These are phyloP conservation scores for Hapalemur alaotrensis DNA, from an alignment of 2,797 vertebrate species.

Conservation along the genomic window DNA sequence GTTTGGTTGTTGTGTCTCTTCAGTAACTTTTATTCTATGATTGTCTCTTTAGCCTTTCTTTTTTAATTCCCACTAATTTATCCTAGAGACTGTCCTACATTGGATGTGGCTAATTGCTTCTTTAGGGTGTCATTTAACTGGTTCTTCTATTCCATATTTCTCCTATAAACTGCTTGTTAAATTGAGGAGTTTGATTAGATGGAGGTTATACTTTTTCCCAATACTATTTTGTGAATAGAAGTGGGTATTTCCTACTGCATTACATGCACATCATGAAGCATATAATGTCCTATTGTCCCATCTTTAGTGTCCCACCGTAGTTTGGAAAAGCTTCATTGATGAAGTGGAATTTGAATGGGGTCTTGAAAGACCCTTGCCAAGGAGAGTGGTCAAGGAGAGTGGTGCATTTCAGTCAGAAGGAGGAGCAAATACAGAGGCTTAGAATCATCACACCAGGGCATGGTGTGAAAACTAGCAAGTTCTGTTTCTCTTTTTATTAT, in stretches of 20 bases:
- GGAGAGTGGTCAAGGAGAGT: background rate
- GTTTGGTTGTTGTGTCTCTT: background rate
- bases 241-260: background rate
- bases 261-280: background rate
- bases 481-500: slow-evolving; percentile 25
- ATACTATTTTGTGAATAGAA: background rate
- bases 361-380: background rate
- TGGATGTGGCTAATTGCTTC: background rate
- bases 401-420: background rate
- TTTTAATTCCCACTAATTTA: background rate
- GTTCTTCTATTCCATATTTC: background rate
- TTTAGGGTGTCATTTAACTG: background rate
- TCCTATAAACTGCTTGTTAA: background rate
- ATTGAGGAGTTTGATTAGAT: background rate
- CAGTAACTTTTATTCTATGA: background rate
- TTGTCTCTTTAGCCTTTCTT: background rate
- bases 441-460: background rate
- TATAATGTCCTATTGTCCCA: background rate
- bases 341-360: background rate
- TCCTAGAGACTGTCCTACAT: background rate
- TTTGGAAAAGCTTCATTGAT: background rate
- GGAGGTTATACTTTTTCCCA: background rate
- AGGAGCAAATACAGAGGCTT: background rate
- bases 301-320: background rate
- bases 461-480: background rate